These are phyloP conservation scores for Phlogophora meticulosa DNA, from an alignment of 2,888 invertebrate species.

Conservation along the genomic window DNA sequence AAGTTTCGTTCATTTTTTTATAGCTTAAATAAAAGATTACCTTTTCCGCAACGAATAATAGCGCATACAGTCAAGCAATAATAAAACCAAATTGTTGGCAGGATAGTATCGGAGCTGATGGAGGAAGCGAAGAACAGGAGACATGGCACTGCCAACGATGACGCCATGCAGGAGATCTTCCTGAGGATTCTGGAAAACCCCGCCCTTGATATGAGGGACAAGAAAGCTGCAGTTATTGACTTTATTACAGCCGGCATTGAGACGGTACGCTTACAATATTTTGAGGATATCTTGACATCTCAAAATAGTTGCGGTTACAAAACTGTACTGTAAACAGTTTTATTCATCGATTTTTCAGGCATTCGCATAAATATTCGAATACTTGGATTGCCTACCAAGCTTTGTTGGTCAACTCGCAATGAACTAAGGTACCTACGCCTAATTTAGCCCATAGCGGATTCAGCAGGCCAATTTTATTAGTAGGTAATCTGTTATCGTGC, in stretches of 20 bases:
- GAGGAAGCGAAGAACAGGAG: constrained; percentile 92
- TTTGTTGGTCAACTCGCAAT: neutral
- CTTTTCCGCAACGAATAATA: neutral
- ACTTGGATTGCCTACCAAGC: neutral
- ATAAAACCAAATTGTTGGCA: constrained; percentile 77
- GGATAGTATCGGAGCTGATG: constrained; percentile 95
- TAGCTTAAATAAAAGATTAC: no score
- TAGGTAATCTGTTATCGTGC: no score
- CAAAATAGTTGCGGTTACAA: neutral
- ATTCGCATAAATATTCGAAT: constrained; percentile 1
- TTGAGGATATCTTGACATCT: neutral
- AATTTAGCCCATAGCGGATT: no score
- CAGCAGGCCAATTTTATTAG: no score
- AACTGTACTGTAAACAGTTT: neutral
- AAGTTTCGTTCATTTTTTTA: constrained; percentile 13
- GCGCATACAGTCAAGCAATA: constrained; percentile 33
- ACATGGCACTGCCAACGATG: constrained; percentile 90
- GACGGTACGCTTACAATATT: constrained; percentile 90
- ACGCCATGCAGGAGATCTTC: constrained; percentile 93
- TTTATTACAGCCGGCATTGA: constrained; percentile 97
- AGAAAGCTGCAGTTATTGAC: constrained; percentile 96
- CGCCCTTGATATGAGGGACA: constrained; percentile 94
- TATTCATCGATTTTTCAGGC: neutral
- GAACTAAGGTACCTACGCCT: neutral
- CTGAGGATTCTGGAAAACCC: constrained; percentile 94